Evolutionary conservation across 2,797 vertebrate species (phyloP).

Genomic region (Philypnodon macrostomus): DNA sequence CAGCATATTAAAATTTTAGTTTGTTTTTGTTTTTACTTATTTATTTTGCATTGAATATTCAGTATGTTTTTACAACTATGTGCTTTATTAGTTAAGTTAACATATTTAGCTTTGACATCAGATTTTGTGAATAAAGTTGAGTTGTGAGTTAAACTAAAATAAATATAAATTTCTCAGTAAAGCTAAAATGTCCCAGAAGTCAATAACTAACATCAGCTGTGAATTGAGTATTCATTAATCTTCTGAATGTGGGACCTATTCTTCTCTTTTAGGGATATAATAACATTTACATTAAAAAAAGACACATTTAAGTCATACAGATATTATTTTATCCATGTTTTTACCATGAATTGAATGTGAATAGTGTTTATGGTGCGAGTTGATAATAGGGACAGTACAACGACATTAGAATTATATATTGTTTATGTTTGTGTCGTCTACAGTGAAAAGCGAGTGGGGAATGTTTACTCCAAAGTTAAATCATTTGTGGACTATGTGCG

Average conservation of each 20-base stretch:
- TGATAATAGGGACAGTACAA: not conserved
- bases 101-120: too few relatives aligned
- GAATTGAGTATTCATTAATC: conserved; percentile 29
- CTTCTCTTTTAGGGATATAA: conserved; percentile 16
- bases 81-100: too few relatives aligned
- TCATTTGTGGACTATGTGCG: conserved; percentile 92
- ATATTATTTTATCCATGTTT: too few relatives aligned
- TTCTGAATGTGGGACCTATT: conserved; percentile 20
- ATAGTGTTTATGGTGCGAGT: conserved; percentile 1
- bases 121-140: too few relatives aligned
- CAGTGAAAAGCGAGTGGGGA: conserved; percentile 87
- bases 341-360: too few relatives aligned
- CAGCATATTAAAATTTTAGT: too few relatives aligned
- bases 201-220: conserved; percentile 29
- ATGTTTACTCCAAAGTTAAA: conserved; percentile 88
- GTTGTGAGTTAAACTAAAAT: too few relatives aligned
- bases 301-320: too few relatives aligned
- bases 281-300: not conserved
- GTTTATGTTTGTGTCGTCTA: conserved; percentile 21
- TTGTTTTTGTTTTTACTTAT: too few relatives aligned
- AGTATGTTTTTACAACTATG: too few relatives aligned
- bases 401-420: too few relatives aligned
- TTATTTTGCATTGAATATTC: too few relatives aligned
- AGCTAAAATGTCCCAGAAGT: conserved; percentile 31
- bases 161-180: conserved; percentile 1